These are phyloP conservation scores for Neofelis nebulosa DNA, from an alignment of 2,113 vertebrate genomes.

Conservation along the genomic window DNA sequence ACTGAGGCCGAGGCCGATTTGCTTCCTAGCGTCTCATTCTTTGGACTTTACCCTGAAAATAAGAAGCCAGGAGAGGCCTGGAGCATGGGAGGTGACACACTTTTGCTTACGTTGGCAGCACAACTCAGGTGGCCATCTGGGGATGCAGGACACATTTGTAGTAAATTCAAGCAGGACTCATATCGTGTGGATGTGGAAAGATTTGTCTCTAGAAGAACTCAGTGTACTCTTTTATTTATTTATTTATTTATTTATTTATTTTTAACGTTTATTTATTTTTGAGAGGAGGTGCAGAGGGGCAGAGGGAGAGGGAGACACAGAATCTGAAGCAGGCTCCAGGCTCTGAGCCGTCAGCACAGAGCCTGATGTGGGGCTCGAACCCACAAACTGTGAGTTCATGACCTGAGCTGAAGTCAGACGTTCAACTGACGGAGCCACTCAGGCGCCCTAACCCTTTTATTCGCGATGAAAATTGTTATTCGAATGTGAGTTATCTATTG, in stretches of 20 bases:
- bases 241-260: not conserved
- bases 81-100: not conserved
- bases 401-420: too few relatives aligned
- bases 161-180: not conserved
- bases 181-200: not conserved
- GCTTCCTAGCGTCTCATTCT: not conserved
- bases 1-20: rapidly evolving
- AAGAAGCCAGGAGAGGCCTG: not conserved
- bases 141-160: not conserved
- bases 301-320: too few relatives aligned
- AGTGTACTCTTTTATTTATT: not conserved
- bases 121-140: not conserved
- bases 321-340: too few relatives aligned
- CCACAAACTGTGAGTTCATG: too few relatives aligned
- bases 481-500: not conserved
- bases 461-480: not conserved
- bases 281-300: too few relatives aligned
- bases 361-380: too few relatives aligned
- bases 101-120: not conserved
- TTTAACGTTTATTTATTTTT: too few relatives aligned
- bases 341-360: too few relatives aligned
- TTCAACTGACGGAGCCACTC: too few relatives aligned
- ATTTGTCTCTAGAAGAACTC: not conserved
- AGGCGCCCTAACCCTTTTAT: not conserved
- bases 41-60: not conserved